Evolutionary conservation across 2,888 invertebrate genomes (phyloP).

Genomic region (Neocrepidodera transversa): DNA sequence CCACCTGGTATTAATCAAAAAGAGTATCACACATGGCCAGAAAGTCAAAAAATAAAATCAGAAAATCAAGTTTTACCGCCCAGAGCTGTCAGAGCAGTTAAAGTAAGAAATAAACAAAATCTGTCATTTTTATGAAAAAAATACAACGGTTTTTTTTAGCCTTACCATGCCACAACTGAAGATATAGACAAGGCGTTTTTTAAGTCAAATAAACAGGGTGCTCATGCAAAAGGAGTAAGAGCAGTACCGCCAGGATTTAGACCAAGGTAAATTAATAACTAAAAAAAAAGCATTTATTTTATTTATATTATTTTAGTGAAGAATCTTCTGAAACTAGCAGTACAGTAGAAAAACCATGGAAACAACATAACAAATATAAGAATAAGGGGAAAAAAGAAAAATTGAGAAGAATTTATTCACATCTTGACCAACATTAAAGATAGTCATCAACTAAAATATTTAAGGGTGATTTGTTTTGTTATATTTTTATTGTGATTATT

Average conservation of each 20-base stretch:
- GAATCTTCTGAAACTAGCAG: slow-evolving; percentile 10
- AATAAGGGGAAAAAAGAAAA: slow-evolving; percentile 94
- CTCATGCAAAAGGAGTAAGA: slow-evolving; percentile 52
- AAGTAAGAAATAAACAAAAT: slow-evolving; percentile 59
- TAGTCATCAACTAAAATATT: too few relatives aligned
- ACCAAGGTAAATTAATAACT: neutral
- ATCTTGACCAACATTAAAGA: slow-evolving; percentile 83
- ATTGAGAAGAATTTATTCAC: slow-evolving; percentile 81
- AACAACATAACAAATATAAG: slow-evolving; percentile 81
- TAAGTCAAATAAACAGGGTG: slow-evolving; percentile 54
- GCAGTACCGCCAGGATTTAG: slow-evolving; percentile 7
- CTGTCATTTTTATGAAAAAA: neutral
- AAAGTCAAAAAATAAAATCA: slow-evolving; percentile 56
- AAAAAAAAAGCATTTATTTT: neutral
- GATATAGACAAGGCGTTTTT: slow-evolving; percentile 73
- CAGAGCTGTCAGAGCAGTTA: slow-evolving; percentile 65
- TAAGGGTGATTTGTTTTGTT: too few relatives aligned
- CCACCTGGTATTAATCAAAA: slow-evolving; percentile 76
- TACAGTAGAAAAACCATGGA: slow-evolving; percentile 72
- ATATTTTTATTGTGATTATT: too few relatives aligned
- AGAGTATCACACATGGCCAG: slow-evolving; percentile 68
- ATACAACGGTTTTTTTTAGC: slow-evolving; percentile 46
- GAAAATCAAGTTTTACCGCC: slow-evolving; percentile 62
- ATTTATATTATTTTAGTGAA: neutral
- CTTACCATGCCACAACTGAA: slow-evolving; percentile 58